A percentile compares a stretch with the other conserved stretches of the same genome.
Evolutionary conservation across 1,140 invertebrate genomes (phyloP).

Genomic region (Nomia melanderi): DNA sequence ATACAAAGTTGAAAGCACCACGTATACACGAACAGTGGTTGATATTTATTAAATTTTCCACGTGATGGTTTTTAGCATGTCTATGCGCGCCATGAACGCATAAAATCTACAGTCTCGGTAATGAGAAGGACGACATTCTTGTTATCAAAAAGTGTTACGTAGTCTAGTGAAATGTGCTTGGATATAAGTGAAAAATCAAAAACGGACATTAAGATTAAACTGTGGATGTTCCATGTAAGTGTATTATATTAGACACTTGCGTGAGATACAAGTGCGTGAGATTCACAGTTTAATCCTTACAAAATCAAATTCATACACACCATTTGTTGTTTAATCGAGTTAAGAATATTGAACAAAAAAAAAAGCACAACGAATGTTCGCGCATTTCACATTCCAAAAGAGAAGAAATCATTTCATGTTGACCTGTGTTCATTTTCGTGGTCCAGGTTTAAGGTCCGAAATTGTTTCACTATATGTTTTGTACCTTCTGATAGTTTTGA

Average conservation of each 20-base stretch:
- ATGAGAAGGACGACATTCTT: neutral
- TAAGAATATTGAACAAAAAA: slow-evolving; percentile 1
- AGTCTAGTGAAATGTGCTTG: slow-evolving; percentile 20
- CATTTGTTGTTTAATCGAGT: slow-evolving; percentile 19
- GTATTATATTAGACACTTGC: too few relatives aligned
- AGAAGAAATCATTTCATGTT: slow-evolving; percentile 30
- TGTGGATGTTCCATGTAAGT: too few relatives aligned
- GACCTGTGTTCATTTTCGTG: slow-evolving; percentile 46
- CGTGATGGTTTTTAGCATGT: too few relatives aligned
- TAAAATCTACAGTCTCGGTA: too few relatives aligned
- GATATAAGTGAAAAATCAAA: slow-evolving; percentile 8
- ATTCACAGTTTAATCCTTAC: too few relatives aligned
- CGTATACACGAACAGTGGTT: too few relatives aligned
- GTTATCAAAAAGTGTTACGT: neutral
- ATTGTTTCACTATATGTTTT: slow-evolving; percentile 37
- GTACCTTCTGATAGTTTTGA: slow-evolving; percentile 46
- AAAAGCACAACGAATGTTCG: slow-evolving; percentile 52
- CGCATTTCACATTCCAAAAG: slow-evolving; percentile 52
- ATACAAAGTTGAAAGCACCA: too few relatives aligned
- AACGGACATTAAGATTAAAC: neutral
- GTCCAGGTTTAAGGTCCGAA: neutral
- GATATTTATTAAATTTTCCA: too few relatives aligned
- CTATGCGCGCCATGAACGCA: too few relatives aligned
- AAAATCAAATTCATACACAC: slow-evolving; percentile 28
- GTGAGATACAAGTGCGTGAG: too few relatives aligned